Conservation (phyloP, 2,797 vertebrate species). For the Crypturellus tataupa region DNA sequence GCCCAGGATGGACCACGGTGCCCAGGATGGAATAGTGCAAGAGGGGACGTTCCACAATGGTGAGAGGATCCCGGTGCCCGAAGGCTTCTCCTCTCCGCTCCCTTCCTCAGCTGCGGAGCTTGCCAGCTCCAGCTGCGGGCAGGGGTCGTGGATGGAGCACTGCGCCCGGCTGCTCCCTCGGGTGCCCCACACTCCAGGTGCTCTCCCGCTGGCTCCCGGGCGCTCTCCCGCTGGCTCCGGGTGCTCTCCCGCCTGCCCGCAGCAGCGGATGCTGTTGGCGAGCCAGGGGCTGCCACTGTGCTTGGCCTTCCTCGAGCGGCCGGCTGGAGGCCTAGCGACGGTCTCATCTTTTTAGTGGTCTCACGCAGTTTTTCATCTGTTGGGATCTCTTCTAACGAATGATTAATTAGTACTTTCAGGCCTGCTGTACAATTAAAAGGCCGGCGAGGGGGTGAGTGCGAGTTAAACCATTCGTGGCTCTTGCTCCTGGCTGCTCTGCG, state of each 20-base stretch:
- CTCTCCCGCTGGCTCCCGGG: too few relatives aligned
- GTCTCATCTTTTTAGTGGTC: background rate
- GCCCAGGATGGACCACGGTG: too few relatives aligned
- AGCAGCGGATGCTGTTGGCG: rapidly evolving
- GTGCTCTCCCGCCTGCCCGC: too few relatives aligned
- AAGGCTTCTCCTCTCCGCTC: background rate
- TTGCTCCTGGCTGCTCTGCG: constrained; percentile 79
- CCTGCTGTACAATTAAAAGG: constrained; percentile 62
- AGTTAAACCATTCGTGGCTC: constrained; percentile 74
- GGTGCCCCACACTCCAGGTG: too few relatives aligned
- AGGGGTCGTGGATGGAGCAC: background rate
- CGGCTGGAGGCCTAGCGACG: background rate
- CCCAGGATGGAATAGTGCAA: rapidly evolving
- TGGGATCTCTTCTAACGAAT: background rate
- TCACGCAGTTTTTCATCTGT: background rate
- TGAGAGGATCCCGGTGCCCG: background rate
- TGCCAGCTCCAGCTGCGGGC: rapidly evolving
- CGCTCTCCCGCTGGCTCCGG: too few relatives aligned
- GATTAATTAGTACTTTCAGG: constrained; percentile 66
- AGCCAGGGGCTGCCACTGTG: rapidly evolving
- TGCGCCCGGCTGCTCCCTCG: background rate
- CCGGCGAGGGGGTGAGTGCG: constrained; percentile 27
- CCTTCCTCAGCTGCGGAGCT: background rate
- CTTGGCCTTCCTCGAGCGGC: rapidly evolving
- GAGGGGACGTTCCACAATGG: rapidly evolving